Conservation (phyloP, 1,140 invertebrate genomes). For the Ladona fulva region DNA sequence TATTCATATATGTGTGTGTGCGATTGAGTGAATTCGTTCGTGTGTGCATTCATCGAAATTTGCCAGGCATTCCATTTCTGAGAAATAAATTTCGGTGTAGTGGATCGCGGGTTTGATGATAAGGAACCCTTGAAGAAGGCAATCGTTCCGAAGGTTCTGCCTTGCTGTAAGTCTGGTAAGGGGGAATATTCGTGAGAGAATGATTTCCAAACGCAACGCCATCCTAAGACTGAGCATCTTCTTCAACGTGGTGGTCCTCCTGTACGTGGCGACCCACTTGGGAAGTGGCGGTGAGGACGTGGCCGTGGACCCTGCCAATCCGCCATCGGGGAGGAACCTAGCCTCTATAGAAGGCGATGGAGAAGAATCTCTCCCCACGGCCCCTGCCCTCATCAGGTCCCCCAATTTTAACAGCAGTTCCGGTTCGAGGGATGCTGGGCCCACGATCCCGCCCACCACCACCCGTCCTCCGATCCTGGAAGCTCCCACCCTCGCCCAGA, state of each 20-base stretch:
- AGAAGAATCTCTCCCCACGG: neutral
- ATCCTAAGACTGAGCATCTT: constrained; percentile 62
- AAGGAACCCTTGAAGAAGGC: too few species aligned
- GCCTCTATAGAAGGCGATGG: constrained; percentile 16
- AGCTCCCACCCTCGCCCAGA: neutral
- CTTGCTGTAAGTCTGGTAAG: too few species aligned
- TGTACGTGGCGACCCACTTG: constrained; percentile 54
- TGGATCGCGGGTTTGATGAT: too few species aligned
- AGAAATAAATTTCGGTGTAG: too few species aligned
- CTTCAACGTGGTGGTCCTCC: constrained; percentile 56
- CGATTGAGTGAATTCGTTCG: too few species aligned
- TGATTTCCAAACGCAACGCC: constrained; percentile 55
- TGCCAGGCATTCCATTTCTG: too few species aligned
- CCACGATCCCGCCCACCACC: neutral
- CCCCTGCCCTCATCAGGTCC: neutral
- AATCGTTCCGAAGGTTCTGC: too few species aligned
- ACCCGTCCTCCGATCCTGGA: neutral
- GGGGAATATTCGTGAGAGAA: neutral
- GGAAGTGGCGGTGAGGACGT: neutral
- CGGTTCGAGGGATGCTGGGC: neutral
- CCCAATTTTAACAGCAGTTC: neutral
- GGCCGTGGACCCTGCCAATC: neutral
- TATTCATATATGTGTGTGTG: too few species aligned
- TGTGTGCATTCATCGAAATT: too few species aligned
- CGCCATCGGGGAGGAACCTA: constrained; percentile 19